Evolutionary conservation across 2,113 vertebrate genomes (phyloP).

Genomic region (Periophthalmodon schlosseri): DNA sequence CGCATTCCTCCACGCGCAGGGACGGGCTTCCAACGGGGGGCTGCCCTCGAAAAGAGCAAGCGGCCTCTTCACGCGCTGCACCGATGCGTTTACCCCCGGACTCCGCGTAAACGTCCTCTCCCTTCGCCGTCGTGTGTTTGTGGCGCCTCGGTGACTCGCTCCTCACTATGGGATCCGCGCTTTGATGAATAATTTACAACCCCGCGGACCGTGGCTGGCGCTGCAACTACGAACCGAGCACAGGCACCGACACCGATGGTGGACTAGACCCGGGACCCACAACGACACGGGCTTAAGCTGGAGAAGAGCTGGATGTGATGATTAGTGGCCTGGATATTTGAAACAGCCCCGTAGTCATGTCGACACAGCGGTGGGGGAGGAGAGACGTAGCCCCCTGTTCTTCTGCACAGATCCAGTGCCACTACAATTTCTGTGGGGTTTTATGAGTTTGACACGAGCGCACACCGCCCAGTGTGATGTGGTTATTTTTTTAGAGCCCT

Average conservation of each 20-base stretch:
- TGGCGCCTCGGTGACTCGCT: conserved; percentile 40
- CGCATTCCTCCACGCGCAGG: conserved; percentile 67
- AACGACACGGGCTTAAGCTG: conserved; percentile 7
- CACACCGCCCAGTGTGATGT: background rate
- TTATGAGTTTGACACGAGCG: conserved; percentile 33
- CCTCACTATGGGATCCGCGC: conserved; percentile 58
- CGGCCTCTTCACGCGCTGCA: conserved; percentile 35
- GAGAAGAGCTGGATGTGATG: background rate
- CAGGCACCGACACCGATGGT: conserved; percentile 72
- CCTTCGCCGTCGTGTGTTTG: conserved; percentile 19
- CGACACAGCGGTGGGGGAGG: conserved; percentile 72
- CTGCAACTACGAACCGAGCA: conserved; percentile 31
- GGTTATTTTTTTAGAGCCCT: conserved; percentile 4
- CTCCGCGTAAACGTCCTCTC: background rate
- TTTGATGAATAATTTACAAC: conserved; percentile 69
- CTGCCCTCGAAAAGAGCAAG: conserved; percentile 21
- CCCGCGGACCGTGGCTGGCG: conserved; percentile 38
- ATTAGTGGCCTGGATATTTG: conserved; percentile 29
- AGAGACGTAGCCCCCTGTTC: conserved; percentile 52
- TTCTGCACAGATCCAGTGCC: conserved; percentile 41
- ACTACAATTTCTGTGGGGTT: conserved; percentile 36
- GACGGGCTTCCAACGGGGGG: conserved; percentile 19
- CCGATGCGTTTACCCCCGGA: conserved; percentile 6
- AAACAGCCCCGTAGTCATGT: conserved; percentile 75
- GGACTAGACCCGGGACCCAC: conserved; percentile 62